Evolutionary conservation across 2,113 vertebrate genomes (phyloP).

Genomic region (Nothobranchius kuhntae): DNA sequence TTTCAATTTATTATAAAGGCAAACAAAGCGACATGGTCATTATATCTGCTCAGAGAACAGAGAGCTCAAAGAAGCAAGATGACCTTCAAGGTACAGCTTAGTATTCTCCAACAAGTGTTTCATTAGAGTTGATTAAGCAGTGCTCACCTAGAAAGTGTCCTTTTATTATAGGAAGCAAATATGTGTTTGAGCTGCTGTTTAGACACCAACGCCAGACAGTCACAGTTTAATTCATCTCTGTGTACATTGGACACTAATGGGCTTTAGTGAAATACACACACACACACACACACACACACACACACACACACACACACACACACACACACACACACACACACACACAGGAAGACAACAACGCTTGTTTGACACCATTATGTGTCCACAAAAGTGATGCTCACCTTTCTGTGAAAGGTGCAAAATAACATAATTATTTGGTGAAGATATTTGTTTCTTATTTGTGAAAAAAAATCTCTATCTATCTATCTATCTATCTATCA

Average conservation of each 20-base stretch:
- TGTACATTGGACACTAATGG: not conserved
- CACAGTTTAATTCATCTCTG: not conserved
- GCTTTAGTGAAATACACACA: not conserved
- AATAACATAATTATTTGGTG: no score
- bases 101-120: not conserved
- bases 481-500: no score
- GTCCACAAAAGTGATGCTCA: no score
- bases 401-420: no score
- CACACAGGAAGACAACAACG: no score
- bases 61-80: not conserved
- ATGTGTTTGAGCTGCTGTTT: slow-evolving; percentile 3
- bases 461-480: no score
- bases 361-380: no score
- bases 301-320: no score
- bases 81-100: slow-evolving; percentile 18
- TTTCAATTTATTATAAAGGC: not conserved
- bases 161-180: slow-evolving; percentile 6
- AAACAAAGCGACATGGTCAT: not conserved
- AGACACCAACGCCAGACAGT: not conserved
- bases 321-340: no score
- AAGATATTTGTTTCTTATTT: no score
- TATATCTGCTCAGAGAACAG: not conserved
- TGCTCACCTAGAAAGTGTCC: slow-evolving; percentile 12
- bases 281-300: no score
- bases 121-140: slow-evolving; percentile 20